phyloP scores from a whole-genome alignment of 2,113 vertebrate genomes.

The Oryctolagus cuniculus region mOryCun1.1 NC_091452.1:9438501-9439000 shows the following conservation, averaged over 20 bases:
- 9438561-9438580: neutral
- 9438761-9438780: slow-evolving; percentile 33
- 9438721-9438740: slow-evolving; percentile 53
- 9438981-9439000: neutral
- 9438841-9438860: neutral
- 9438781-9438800: slow-evolving; percentile 38
- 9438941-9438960: neutral
- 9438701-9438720: neutral
- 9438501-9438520: neutral
- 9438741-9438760: slow-evolving; percentile 20
- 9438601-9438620: neutral
- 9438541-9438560: neutral
- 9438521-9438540: neutral
- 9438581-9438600: neutral
- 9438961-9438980: neutral
- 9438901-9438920: neutral
- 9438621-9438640: neutral
- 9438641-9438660: slow-evolving; percentile 8
- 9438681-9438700: slow-evolving; percentile 4
- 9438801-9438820: neutral
- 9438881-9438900: neutral
- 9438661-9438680: slow-evolving; percentile 47
- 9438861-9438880: neutral
- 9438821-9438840: neutral
- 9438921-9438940: neutral